Conservation (phyloP, 2,888 invertebrate species). For the Trypoxylon attenuatum region DNA sequence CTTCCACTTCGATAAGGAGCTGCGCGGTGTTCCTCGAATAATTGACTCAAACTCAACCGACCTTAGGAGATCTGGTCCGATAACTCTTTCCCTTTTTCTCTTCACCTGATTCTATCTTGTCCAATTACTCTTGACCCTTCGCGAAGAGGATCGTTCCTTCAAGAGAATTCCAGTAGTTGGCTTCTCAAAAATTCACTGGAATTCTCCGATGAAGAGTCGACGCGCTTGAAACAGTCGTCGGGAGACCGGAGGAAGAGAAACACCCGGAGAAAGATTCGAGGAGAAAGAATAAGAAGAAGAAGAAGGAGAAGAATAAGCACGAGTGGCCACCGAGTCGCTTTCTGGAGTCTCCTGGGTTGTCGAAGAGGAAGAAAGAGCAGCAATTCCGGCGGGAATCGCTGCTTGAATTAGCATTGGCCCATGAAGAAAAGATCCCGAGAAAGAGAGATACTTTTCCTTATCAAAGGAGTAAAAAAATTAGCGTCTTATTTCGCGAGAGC, state of each 20-base stretch:
- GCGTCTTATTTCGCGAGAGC: background rate
- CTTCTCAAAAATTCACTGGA: no score
- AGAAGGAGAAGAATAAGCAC: background rate
- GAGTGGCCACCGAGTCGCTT: background rate
- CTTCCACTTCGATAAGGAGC: constrained; percentile 21
- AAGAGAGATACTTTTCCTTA: no score
- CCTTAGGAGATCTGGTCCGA: background rate
- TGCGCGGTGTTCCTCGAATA: constrained; percentile 12
- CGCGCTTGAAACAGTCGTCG: no score
- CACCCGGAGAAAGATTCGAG: background rate
- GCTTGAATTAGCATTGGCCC: no score
- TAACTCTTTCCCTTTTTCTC: background rate
- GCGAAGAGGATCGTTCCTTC: no score
- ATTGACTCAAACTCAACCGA: background rate
- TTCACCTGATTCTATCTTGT: background rate
- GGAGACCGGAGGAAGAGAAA: background rate
- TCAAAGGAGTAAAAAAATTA: constrained; percentile 11
- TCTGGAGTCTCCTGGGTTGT: background rate
- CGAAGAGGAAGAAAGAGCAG: background rate
- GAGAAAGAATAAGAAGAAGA: background rate
- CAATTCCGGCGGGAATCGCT: no score
- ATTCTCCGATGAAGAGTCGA: background rate
- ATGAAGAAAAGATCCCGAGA: no score
- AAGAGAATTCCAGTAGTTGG: no score
- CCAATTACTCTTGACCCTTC: no score